These are phyloP conservation scores for Peucedramus taeniatus DNA, from an alignment of 2,113 vertebrate species.

Conservation along the genomic window DNA sequence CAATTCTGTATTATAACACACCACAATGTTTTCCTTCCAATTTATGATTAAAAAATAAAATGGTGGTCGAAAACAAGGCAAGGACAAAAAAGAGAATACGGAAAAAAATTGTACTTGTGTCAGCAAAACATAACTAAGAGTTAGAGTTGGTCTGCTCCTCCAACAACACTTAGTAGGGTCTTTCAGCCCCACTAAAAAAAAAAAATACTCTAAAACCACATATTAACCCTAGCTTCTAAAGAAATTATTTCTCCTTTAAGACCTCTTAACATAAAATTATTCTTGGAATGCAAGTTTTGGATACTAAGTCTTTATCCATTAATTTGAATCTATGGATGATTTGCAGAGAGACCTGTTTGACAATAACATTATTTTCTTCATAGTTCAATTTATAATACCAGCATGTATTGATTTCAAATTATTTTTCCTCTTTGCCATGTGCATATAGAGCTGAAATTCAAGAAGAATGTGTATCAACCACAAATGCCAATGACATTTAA, in stretches of 20 bases:
- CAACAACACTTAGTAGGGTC: neutral
- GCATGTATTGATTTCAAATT: slow-evolving; percentile 32
- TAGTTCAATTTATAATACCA: slow-evolving; percentile 8
- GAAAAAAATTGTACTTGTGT: neutral
- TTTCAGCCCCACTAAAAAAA: neutral
- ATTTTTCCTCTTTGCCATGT: slow-evolving; percentile 25
- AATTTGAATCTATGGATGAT: neutral
- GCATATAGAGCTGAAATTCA: slow-evolving; percentile 25
- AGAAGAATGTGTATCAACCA: neutral
- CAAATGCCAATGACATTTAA: slow-evolving; percentile 27
- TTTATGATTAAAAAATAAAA: neutral
- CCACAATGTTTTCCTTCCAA: neutral
- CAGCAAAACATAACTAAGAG: neutral
- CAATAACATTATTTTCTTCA: neutral
- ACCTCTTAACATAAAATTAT: neutral
- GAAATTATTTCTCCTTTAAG: neutral
- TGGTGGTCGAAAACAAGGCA: neutral
- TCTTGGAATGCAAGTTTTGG: neutral
- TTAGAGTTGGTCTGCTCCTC: neutral
- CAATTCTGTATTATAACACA: neutral
- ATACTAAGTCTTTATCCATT: neutral
- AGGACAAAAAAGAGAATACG: neutral
- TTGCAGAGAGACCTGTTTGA: neutral
- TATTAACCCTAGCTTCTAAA: neutral
- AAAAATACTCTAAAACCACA: neutral